phyloP scores from a whole-genome alignment of 2,888 invertebrate genomes.

The Dascillus cervinus region DNA sequence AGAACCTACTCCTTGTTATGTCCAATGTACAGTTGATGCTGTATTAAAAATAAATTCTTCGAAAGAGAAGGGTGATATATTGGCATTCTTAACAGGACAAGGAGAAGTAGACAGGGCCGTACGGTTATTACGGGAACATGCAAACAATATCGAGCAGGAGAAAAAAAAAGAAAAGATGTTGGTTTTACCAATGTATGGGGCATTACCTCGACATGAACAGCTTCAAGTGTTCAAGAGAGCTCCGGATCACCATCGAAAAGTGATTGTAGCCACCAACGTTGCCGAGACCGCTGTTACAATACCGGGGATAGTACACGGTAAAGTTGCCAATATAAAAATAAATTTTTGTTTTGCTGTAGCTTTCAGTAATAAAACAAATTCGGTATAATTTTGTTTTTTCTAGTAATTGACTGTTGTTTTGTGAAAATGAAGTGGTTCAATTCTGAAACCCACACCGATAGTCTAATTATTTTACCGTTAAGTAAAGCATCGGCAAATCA shows the following conservation, averaged over 20 bases:
- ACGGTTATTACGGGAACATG: conserved; percentile 56
- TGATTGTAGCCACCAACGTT: conserved; percentile 91
- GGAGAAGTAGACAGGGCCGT: conserved; percentile 85
- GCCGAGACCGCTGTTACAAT: conserved; percentile 97
- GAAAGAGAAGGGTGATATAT: conserved; percentile 76
- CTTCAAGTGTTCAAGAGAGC: conserved; percentile 72
- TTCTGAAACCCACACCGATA: conserved; percentile 72
- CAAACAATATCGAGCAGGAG: conserved; percentile 47
- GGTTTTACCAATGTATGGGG: conserved; percentile 88
- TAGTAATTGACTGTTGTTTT: conserved; percentile 93
- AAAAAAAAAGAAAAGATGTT: conserved; percentile 49
- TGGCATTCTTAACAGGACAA: conserved; percentile 89
- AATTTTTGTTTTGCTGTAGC: background rate
- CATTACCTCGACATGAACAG: conserved; percentile 72
- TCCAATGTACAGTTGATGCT: conserved; percentile 80
- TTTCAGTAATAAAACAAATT: conserved; percentile 1
- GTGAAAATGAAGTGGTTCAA: conserved; percentile 91
- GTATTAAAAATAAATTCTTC: conserved; percentile 81
- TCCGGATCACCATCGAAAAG: conserved; percentile 68
- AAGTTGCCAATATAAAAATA: conserved; percentile 23
- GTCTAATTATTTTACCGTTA: conserved; percentile 72
- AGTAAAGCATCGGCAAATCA: conserved; percentile 87
- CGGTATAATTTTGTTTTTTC: conserved; percentile 21
- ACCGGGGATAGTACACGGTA: conserved; percentile 84
- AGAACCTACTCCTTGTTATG: conserved; percentile 86